These are phyloP conservation scores for Genyomyrus donnyi DNA, from an alignment of 2,113 vertebrate genomes.

Conservation along the genomic window DNA sequence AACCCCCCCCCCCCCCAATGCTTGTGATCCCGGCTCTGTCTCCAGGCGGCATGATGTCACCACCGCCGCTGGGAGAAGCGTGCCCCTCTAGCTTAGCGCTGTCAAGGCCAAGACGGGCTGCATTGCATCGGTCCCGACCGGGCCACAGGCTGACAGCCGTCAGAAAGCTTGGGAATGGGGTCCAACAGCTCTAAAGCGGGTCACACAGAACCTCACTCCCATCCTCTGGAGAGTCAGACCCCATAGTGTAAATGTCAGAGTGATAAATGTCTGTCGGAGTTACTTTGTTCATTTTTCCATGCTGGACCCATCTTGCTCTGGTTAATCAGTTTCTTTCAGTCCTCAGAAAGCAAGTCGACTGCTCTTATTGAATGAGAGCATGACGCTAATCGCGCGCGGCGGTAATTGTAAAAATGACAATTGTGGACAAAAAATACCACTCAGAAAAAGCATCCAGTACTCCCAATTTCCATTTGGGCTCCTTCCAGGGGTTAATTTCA, in stretches of 20 bases:
- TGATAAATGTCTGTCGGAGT: not conserved
- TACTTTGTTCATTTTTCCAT: not conserved
- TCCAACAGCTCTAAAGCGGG: not conserved
- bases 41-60: not conserved
- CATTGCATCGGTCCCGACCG: not conserved
- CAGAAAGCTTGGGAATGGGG: not conserved
- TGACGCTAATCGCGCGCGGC: not conserved
- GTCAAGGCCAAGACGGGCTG: not conserved
- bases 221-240: not conserved
- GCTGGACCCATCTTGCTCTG: not conserved
- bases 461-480: not conserved
- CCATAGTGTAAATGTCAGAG: not conserved
- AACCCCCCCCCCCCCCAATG: not conserved
- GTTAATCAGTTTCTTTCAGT: not conserved
- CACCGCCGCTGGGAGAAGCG: not conserved
- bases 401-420: not conserved
- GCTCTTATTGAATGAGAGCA: not conserved
- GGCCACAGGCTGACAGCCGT: not conserved
- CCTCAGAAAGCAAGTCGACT: not conserved
- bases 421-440: not conserved
- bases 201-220: not conserved
- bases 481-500: not conserved
- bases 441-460: not conserved
- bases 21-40: not conserved
- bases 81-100: not conserved